Conservation (phyloP, 2,113 vertebrate species). For the Lasiurus cinereus region DNA sequence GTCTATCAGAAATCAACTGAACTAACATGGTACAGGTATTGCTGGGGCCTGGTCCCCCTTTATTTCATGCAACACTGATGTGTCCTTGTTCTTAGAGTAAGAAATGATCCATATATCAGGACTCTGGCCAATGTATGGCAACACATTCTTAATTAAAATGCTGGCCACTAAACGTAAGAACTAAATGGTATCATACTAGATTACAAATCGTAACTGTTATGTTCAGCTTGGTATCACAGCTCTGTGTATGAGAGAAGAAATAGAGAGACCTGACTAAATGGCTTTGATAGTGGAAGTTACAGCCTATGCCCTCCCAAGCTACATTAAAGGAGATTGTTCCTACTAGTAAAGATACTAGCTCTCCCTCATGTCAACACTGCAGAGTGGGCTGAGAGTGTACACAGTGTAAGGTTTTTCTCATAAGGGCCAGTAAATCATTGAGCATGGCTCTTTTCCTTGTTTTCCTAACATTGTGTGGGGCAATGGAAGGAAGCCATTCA, state of each 20-base stretch:
- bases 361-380: rapidly evolving
- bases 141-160: constrained; percentile 56
- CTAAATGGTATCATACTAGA: not conserved
- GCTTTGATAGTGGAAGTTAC: not conserved
- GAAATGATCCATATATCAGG: not conserved
- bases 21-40: not conserved
- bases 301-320: not conserved
- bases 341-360: not conserved
- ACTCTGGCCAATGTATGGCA: constrained; percentile 27
- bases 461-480: not conserved
- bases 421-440: not conserved
- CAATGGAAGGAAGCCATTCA: not conserved
- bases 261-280: not conserved
- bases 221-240: not conserved
- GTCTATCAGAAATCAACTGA: not conserved
- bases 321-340: not conserved
- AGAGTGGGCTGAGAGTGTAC: not conserved
- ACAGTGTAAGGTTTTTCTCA: not conserved
- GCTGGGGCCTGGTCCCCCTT: not conserved
- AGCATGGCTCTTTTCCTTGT: not conserved
- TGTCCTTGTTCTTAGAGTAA: not conserved
- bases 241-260: not conserved
- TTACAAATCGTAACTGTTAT: constrained; percentile 19
- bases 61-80: not conserved
- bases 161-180: not conserved